Evolutionary conservation across 2,888 invertebrate species (phyloP).

Genomic region (Campoplex nolae): DNA sequence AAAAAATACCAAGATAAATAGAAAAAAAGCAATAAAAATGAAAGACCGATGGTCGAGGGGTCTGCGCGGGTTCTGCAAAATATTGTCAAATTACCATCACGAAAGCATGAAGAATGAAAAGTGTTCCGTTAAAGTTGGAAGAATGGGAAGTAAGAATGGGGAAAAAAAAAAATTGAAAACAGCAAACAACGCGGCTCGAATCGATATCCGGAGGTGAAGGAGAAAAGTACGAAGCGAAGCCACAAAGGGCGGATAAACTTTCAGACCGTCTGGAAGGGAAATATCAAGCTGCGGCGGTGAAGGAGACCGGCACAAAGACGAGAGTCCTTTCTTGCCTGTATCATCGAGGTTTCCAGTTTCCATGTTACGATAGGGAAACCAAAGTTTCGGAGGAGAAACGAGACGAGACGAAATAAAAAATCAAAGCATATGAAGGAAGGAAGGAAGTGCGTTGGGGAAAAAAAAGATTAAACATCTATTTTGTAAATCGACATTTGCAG

Average conservation of each 20-base stretch:
- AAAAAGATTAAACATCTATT: not conserved
- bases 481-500: not conserved
- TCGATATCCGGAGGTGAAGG: slow-evolving; percentile 46
- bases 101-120: not conserved
- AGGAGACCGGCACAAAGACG: slow-evolving; percentile 33
- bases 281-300: slow-evolving; percentile 48
- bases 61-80: too few species aligned
- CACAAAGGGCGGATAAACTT: slow-evolving; percentile 61
- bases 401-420: not conserved
- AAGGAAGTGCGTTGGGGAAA: slow-evolving; percentile 17
- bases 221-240: slow-evolving; percentile 45
- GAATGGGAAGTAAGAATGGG: not conserved
- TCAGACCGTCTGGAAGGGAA: slow-evolving; percentile 48
- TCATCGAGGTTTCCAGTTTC: slow-evolving; percentile 47
- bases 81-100: not conserved
- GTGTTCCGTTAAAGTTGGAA: not conserved
- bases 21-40: too few species aligned
- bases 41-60: too few species aligned
- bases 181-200: slow-evolving; percentile 24
- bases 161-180: not conserved
- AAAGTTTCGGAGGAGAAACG: slow-evolving; percentile 5
- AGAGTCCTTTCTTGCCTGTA: slow-evolving; percentile 35
- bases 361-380: slow-evolving; percentile 21
- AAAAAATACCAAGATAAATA: too few species aligned
- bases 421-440: slow-evolving; percentile 13